Evolutionary conservation across 2,113 vertebrate species (phyloP).

Genomic region (Podarcis cretensis): DNA sequence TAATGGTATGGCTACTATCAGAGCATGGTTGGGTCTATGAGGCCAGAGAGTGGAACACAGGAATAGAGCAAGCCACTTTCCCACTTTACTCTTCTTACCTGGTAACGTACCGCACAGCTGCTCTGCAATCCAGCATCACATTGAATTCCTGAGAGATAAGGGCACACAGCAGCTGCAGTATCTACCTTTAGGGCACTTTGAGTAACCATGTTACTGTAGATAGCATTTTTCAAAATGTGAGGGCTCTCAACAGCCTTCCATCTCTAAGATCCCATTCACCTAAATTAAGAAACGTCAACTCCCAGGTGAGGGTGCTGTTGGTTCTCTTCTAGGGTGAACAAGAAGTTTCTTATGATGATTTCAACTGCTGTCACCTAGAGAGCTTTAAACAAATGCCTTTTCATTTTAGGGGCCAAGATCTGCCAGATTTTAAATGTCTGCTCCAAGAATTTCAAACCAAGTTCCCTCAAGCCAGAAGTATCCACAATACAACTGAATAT

Average conservation of each 20-base stretch:
- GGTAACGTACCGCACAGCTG: not conserved
- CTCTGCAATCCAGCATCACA: not conserved
- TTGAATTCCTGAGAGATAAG: slow-evolving; percentile 4
- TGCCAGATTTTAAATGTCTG: slow-evolving; percentile 40
- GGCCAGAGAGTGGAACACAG: not conserved
- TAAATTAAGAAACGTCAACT: slow-evolving; percentile 9
- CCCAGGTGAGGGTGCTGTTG: not conserved
- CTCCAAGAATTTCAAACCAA: slow-evolving; percentile 28
- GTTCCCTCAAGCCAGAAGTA: not conserved
- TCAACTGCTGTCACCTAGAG: slow-evolving; percentile 33
- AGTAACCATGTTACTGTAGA: slow-evolving; percentile 12
- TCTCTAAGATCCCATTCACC: slow-evolving; percentile 1
- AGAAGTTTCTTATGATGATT: not conserved
- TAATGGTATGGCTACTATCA: not conserved
- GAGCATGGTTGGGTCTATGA: not conserved
- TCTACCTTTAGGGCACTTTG: slow-evolving; percentile 1
- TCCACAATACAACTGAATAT: rapidly evolving
- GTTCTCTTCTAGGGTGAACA: not conserved
- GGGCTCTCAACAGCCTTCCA: slow-evolving; percentile 15
- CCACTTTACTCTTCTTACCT: not conserved
- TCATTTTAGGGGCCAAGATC: slow-evolving; percentile 27
- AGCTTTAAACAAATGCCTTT: slow-evolving; percentile 26
- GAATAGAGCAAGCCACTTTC: not conserved
- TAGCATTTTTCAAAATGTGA: slow-evolving; percentile 12
- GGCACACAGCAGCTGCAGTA: not conserved